A percentile compares a stretch with the other conserved stretches of the same genome.
Evolutionary conservation across 2,888 invertebrate genomes (phyloP).

Genomic region (Leptinotarsa rubiginosa): DNA sequence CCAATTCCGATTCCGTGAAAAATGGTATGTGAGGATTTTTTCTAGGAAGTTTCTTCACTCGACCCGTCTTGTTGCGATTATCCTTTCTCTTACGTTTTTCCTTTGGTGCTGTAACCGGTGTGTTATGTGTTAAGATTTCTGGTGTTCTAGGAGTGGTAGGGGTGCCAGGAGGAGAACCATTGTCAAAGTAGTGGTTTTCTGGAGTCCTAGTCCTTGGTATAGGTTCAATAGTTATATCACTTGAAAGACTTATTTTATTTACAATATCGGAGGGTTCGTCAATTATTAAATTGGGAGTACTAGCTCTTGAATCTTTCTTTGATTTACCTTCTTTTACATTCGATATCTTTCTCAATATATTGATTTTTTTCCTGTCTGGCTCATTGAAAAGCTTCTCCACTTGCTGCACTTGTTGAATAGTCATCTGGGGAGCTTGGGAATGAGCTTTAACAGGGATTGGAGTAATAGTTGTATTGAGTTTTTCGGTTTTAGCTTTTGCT

Average conservation of each 20-base stretch:
- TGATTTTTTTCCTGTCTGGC: conserved; percentile 86
- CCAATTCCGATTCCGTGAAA: conserved; percentile 51
- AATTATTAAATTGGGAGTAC: conserved; percentile 65
- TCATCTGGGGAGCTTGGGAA: conserved; percentile 57
- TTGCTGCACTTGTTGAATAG: conserved; percentile 50
- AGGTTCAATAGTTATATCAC: conserved; percentile 72
- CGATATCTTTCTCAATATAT: conserved; percentile 89
- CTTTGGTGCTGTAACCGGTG: conserved; percentile 71
- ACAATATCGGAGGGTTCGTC: conserved; percentile 62
- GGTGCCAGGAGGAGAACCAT: conserved; percentile 70
- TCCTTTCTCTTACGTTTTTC: conserved; percentile 68
- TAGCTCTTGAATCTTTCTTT: conserved; percentile 65
- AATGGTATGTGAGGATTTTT: conserved; percentile 47
- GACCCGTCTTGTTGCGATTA: conserved; percentile 57
- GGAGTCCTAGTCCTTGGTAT: conserved; percentile 58
- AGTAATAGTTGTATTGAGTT: conserved; percentile 64
- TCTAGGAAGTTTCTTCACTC: conserved; percentile 51
- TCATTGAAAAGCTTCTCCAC: conserved; percentile 77
- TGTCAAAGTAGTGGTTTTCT: conserved; percentile 65
- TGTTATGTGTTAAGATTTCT: conserved; percentile 70
- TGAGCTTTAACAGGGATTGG: conserved; percentile 59
- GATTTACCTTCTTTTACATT: conserved; percentile 72
- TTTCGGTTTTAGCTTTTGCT: conserved; percentile 64
- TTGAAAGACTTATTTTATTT: conserved; percentile 58
- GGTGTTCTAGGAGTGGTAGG: conserved; percentile 72